Base-by-base conservation (phyloP, 2,888 invertebrate genomes). In the Athrips mouffetella region DNA sequence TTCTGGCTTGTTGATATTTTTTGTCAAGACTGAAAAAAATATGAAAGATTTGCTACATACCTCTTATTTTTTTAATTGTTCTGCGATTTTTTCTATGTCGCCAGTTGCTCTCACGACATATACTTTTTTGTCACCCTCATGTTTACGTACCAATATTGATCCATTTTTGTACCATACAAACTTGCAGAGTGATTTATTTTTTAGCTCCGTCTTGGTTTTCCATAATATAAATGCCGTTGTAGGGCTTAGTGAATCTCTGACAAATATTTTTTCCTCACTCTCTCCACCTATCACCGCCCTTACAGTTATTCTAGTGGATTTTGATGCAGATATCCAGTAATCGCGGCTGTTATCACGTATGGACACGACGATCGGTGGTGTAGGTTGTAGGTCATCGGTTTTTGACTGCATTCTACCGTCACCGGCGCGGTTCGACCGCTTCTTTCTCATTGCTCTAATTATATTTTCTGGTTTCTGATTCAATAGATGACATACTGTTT, bases 141-240 rank as follows among this genome's bases (percentile, higher is more conserved):
- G n/a, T n/a, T n/a, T n/a, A n/a, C n/a, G n/a, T n/a, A n/a, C n/a
- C n/a, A n/a, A n/a, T n/a, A n/a, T n/a, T n/a, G n/a, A n/a, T n/a
- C n/a, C n/a, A n/a, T n/a, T n/a, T n/a, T n/a, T n/a, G n/a, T n/a
- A n/a, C n/a, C n/a, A n/a, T n/a, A n/a, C n/a, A n/a, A n/a, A 48
- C 18, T 48, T 48, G 13, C 20, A 48, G 7, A 29, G 11, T 6
- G 25, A 2, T 31, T 31, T 45, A 3, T 49, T 31, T 11, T 45
- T 49, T 3, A 49, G 37, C n/a, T 41, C 35, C n/a, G 35, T 11
- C 25, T 48, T 41, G 8, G 39, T 21, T 45, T 40, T 48, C 45
- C 45, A 45, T 8, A 48, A 18, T 11, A 49, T 11, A 15, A 40
- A 45, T 6, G 49, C 39, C 4, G 39, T 49, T 2, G 49, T 25